Evolutionary conservation across 2,888 invertebrate genomes (phyloP), one percentile per base, ranked within the genome.

Genomic region (Epirrhoe alternata): DNA sequence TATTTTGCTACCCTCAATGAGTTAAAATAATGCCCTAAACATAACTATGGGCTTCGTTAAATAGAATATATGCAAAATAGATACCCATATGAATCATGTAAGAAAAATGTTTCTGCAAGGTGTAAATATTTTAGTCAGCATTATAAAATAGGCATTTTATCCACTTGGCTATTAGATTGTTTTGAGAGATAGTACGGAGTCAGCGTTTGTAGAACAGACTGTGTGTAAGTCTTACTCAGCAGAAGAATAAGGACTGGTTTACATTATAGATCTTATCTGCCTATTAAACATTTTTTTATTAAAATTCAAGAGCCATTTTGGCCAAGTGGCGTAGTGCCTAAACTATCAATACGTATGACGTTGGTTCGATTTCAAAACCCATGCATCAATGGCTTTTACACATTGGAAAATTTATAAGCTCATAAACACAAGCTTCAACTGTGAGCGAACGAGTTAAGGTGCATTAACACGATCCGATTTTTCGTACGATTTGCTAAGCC

Each of bases 171-270:
- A 57, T 53, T 16, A 47, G 30, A 52, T 67, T 61, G 67, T 67
- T 68, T 58, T 68, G 61, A 61, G 68, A 64, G 56, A 68, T 68
- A 50, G 50, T 56, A 24, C 42, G 16, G 30, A 12, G 12, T 73
- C 69, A 72, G 71, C 73, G 62, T 42, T 49, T 61, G 51, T 5
- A 10, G 31, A 55, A 59, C 59, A 72, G 65, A 65, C 65, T 35
- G 35, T 53, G 56, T 51, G 57, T 61, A 52, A 58, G 61, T 57
- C 42, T 31, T 30, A 14, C n/a, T 52, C 30, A 59, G 53, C 55
- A 49, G 14, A 55, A 50, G 47, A 42, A 24, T 59, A 62, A 62
- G 10, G 66, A 42, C 17, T 4, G n/a, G 58, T 45, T 62, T 55
- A 54, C 59, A 66, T 49, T 66, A 35, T 35, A n/a, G 30, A 10